A percentile compares a stretch with the other conserved stretches of the same genome.
Conservation (phyloP, 2,113 vertebrate genomes). For the Pogona vitticeps region DNA sequence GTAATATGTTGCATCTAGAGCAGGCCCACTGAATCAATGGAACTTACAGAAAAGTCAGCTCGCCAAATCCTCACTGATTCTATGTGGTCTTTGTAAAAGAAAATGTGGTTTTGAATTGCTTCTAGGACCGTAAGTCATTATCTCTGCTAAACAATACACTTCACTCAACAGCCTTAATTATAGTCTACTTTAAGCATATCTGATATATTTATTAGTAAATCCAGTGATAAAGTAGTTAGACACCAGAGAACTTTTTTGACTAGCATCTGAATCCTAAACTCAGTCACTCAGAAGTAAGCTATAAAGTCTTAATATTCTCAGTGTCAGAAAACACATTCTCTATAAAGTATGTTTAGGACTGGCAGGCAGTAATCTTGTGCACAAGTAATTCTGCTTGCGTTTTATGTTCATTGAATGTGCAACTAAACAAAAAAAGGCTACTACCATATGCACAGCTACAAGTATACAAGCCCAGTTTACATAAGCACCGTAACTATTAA, state of each 20-base stretch:
- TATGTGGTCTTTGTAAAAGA: neutral
- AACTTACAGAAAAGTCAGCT: too few relatives aligned
- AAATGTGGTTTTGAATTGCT: neutral
- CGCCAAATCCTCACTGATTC: too few relatives aligned
- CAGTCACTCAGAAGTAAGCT: neutral
- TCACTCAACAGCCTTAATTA: neutral
- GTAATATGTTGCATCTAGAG: too few relatives aligned
- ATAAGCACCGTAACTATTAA: neutral
- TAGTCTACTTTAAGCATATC: neutral
- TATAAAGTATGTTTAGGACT: neutral
- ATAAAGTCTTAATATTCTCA: neutral
- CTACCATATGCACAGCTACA: neutral
- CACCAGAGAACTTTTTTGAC: neutral
- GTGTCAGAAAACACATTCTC: too few relatives aligned
- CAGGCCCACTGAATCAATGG: too few relatives aligned
- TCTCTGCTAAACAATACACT: neutral
- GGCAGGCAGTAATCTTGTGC: neutral
- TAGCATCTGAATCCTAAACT: neutral
- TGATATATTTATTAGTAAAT: neutral
- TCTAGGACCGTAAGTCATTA: neutral
- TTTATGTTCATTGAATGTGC: neutral
- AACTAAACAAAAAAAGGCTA: neutral
- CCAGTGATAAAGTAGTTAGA: neutral
- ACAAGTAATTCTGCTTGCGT: neutral
- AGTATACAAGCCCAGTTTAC: neutral